phyloP scores from a whole-genome alignment of 1,140 invertebrate genomes.

The Telenomus remus region DNA sequence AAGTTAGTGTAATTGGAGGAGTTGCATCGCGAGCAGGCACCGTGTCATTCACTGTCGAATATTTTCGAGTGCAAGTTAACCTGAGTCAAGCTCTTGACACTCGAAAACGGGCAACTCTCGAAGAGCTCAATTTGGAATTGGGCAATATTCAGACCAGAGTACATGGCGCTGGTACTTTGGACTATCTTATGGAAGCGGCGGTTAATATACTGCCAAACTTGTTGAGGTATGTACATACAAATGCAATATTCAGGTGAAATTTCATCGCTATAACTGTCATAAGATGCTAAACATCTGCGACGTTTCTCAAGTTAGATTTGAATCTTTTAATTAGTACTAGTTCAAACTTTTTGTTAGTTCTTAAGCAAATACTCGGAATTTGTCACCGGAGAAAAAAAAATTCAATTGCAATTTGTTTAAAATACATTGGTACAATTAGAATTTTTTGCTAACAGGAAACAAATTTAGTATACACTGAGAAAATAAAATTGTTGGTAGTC shows the following conservation, averaged over 20 bases:
- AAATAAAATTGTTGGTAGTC: too few species aligned
- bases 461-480: too few species aligned
- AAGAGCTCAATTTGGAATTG: conserved; percentile 84
- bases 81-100: conserved; percentile 86
- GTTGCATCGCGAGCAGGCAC: conserved; percentile 82
- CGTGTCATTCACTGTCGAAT: conserved; percentile 84
- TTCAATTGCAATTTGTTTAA: too few species aligned
- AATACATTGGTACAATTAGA: too few species aligned
- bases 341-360: too few species aligned
- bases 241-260: not conserved
- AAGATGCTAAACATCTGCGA: too few species aligned
- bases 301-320: too few species aligned
- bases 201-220: conserved; percentile 89
- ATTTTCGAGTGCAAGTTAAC: conserved; percentile 81
- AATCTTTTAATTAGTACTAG: too few species aligned
- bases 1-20: conserved; percentile 81
- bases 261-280: not conserved
- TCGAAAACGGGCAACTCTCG: conserved; percentile 81
- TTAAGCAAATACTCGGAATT: too few species aligned
- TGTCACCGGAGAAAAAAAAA: too few species aligned
- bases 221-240: conserved; percentile 73
- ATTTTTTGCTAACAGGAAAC: too few species aligned
- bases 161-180: conserved; percentile 86
- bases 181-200: conserved; percentile 85
- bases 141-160: conserved; percentile 86